Conservation (phyloP, 2,888 invertebrate genomes). For the Rapana venosa region DNA sequence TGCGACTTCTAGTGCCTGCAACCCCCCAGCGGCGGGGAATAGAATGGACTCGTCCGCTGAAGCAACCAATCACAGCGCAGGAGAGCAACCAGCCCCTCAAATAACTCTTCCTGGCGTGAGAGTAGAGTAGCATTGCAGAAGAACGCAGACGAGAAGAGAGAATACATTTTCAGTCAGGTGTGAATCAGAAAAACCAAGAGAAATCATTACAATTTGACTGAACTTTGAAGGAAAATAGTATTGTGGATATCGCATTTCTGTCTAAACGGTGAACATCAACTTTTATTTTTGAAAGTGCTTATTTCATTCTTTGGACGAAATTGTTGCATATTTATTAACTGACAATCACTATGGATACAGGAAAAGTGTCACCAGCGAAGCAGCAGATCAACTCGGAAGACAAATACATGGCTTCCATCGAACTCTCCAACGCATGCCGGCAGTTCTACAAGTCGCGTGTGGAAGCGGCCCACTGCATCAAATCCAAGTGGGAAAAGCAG, state of each 20-base stretch:
- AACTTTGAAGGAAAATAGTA: no score
- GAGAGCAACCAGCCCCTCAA: neutral
- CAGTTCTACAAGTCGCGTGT: conserved; percentile 60
- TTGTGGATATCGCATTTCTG: no score
- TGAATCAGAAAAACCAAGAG: neutral
- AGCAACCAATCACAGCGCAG: conserved; percentile 5
- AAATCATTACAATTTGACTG: neutral
- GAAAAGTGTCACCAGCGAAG: neutral
- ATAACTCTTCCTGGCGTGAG: no score
- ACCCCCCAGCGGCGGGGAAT: neutral
- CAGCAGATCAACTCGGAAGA: conserved; percentile 20
- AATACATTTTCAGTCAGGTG: neutral
- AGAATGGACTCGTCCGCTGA: neutral
- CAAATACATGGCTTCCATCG: conserved; percentile 60
- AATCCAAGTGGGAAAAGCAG: conserved; percentile 45
- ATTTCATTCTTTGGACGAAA: no score
- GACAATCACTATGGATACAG: neutral
- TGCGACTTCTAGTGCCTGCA: neutral
- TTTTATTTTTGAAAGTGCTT: no score
- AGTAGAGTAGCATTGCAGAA: neutral
- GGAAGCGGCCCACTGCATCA: conserved; percentile 54
- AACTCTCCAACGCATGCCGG: conserved; percentile 65
- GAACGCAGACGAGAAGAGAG: neutral
- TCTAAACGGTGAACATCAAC: no score
- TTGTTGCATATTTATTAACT: no score